Percentiles rank a stretch among this genome's conserved stretches.
Evolutionary conservation across 2,113 vertebrate species (phyloP).

Genomic region (Indicator indicator): DNA sequence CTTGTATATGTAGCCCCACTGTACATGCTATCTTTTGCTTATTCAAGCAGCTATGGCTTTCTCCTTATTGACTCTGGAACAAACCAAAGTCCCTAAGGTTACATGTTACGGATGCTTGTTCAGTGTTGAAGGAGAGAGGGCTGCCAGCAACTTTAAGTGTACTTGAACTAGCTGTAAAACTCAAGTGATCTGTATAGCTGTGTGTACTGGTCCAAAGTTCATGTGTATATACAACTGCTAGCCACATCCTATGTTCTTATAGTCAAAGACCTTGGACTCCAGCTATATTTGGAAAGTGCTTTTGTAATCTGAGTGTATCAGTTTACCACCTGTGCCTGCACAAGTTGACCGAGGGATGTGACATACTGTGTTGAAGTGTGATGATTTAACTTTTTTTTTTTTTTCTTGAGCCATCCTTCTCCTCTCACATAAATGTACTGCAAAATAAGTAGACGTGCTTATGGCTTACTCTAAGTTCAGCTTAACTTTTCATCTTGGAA

Average conservation of each 20-base stretch:
- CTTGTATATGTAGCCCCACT: neutral
- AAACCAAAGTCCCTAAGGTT: neutral
- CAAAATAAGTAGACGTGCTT: neutral
- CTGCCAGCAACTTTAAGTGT: neutral
- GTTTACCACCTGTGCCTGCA: neutral
- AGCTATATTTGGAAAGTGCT: neutral
- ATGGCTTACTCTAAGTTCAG: neutral
- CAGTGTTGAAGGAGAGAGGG: neutral
- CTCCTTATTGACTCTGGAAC: neutral
- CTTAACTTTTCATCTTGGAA: neutral
- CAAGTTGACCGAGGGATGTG: neutral
- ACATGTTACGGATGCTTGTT: neutral
- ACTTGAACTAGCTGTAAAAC: neutral
- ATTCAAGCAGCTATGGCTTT: neutral
- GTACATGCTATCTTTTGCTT: neutral
- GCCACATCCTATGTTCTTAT: neutral
- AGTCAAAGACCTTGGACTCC: neutral
- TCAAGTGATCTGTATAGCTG: neutral
- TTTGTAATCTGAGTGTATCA: neutral
- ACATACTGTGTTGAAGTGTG: neutral
- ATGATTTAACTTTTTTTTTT: neutral
- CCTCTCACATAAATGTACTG: fast-evolving
- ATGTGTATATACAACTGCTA: neutral
- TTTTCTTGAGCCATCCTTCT: neutral
- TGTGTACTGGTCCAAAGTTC: neutral